Percentiles rank a stretch among this genome's conserved stretches.
Conservation (phyloP, 2,113 vertebrate species). For the Tor tambroides region DNA sequence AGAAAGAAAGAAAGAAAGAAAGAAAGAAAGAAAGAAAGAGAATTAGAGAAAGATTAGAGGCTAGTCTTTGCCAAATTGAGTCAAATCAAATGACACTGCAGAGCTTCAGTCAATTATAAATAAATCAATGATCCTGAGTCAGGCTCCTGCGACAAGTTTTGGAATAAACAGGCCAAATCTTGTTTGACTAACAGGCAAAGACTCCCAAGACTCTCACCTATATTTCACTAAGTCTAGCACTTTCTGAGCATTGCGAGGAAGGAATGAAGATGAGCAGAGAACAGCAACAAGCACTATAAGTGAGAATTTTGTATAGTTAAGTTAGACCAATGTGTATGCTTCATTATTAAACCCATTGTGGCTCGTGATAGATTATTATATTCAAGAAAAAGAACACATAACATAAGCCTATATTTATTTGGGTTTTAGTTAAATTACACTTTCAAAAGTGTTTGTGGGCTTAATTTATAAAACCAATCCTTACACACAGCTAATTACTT, state of each 20-base stretch:
- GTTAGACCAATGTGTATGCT: background rate
- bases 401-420: background rate
- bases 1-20: background rate
- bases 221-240: conserved; percentile 21
- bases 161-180: conserved; percentile 65
- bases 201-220: conserved; percentile 57
- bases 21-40: background rate
- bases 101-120: conserved; percentile 70
- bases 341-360: conserved; percentile 7
- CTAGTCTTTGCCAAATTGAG: conserved; percentile 71
- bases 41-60: background rate
- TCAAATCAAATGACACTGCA: conserved; percentile 74
- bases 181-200: conserved; percentile 70
- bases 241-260: background rate
- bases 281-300: background rate
- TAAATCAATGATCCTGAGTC: conserved; percentile 71
- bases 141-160: conserved; percentile 64
- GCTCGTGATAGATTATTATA: background rate
- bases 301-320: background rate
- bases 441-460: background rate
- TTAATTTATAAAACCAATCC: background rate
- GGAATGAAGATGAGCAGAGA: background rate
- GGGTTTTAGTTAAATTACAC: background rate
- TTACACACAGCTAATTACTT: conserved; percentile 25
- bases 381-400: background rate